Evolutionary conservation across 37 sponge, comb jelly and placozoan genomes (phyloP), one percentile per base, ranked within the genome.

Genomic region (Mnemiopsis leidyi): DNA sequence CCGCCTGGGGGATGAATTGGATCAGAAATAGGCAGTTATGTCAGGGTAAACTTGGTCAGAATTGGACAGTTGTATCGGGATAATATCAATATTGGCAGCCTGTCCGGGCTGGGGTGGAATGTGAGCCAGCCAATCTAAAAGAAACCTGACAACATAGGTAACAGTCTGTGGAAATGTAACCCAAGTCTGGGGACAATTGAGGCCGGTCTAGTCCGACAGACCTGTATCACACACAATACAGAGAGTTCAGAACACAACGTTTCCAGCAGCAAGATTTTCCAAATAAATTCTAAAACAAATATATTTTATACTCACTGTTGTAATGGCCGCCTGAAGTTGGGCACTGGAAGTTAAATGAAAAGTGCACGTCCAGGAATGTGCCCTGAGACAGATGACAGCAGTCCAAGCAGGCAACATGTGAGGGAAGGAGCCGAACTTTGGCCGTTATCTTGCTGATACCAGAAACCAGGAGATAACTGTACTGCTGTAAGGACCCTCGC

Each of bases 381-480:
- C 90, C 90, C 90, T 40, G n/a, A 0, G 90, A 85, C 61, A 85
- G 61, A 61, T 85, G 90, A 39, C 90, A 85, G 29, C 90, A 85
- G n/a, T 85, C 90, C 28, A 3, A 28, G 39, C 90, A 85, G 0
- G 90, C 24, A 28, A 40, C 90, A 7, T 39, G 90, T 28, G 36
- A 28, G 25, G 90, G 90, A 38, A 85, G 90, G 30, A 85, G 40
- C n/a, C 90, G 40, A 2, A 85, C 61, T 37, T 37, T 35, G 90
- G 90, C 40, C 3, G 32, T 28, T 28, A 85, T 85, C 90, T 85
- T 85, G 90, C 35, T 85, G 39, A 85, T 85, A 24, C 90, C 90
- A 1, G 90, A 85, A 9, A 85, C 90, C 25, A 85, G 48, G 36
- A 40, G 26, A 33, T 40, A 85, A 3, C 61, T 85, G 23, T 40